phyloP scores from a whole-genome alignment of 2,888 invertebrate genomes.

The Hyalella azteca region DNA sequence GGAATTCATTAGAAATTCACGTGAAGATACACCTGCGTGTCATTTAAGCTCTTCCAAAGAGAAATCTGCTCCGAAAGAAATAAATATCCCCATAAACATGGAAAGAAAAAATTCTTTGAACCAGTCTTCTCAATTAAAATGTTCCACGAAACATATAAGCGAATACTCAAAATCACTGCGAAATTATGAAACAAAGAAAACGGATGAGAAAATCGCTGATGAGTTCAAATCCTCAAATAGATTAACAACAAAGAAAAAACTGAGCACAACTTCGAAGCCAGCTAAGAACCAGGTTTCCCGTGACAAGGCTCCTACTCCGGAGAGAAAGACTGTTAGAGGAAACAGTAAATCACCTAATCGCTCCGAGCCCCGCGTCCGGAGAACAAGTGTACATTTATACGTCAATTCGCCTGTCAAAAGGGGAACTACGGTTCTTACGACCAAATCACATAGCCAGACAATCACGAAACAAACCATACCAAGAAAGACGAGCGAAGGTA shows the following conservation, averaged over 20 bases:
- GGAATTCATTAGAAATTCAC: neutral
- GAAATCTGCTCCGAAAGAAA: neutral
- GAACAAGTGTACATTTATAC: constrained; percentile 4
- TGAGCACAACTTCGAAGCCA: neutral
- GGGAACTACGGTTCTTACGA: neutral
- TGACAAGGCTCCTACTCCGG: neutral
- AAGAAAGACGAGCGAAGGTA: neutral
- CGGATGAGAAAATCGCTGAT: neutral
- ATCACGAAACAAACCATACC: neutral
- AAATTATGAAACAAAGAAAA: neutral
- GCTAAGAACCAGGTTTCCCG: neutral
- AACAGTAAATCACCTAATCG: neutral
- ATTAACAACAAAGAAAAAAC: neutral
- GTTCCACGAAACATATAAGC: neutral
- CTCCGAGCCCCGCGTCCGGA: neutral
- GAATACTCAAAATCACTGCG: constrained; percentile 16
- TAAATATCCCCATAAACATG: neutral
- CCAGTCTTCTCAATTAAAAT: neutral
- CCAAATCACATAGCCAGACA: neutral
- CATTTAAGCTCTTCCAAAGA: neutral
- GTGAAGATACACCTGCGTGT: neutral
- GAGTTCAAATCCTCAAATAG: neutral
- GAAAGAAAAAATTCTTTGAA: neutral
- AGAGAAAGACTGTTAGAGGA: neutral
- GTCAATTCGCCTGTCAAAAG: neutral